Evolutionary conservation across 2,113 vertebrate genomes (phyloP), one percentile per base, ranked within the genome.

Genomic region (Oxyruncus cristatus): DNA sequence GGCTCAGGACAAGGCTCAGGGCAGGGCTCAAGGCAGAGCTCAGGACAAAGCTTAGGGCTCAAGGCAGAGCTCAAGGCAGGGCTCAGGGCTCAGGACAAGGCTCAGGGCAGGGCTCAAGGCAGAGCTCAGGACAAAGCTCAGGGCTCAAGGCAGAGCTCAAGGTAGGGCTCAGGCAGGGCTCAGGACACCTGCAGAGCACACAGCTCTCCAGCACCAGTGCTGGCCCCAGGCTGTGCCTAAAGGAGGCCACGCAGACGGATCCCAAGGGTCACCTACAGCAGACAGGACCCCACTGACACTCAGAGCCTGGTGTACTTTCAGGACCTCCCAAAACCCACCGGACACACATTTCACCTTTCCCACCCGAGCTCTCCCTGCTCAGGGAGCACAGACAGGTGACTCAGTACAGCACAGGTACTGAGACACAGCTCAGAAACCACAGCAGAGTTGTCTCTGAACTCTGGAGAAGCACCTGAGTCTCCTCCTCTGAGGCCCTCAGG

Each of bases 201-300:
- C 78, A 35, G 65, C 47, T 8, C 49, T 16, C 23, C 1, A 4
- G 32, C 30, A 33, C 9, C 33, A 26, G 35, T 37, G 58, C 58
- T 37, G 58, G 26, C 24, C 35, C 35, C 58, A 61, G n/a, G 58
- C n/a, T 59, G 58, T 12, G 30, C 71, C 53, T 11, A 8, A 5
- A 12, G 46, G 1, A 1, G 11, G 47, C n/a, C 28, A 41, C 28
- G 4, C 0, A 12, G 24, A 19, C 24, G 11, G 14, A 39, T 16
- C 37, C 41, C 30, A 11, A 9, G 7, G 5, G 24, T 50, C 59
- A n/a, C n/a, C 4, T 7, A 9, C 1, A 8, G 9, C 27, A 63
- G 42, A 30, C 50, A 7, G 32, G 53, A 42, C 6, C 12, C 46
- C 28, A 18, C 20, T 11, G 9, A 41, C 9, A 4, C 49, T 30